Conservation (phyloP, 2,113 vertebrate species). For the Nibea coibor region DNA sequence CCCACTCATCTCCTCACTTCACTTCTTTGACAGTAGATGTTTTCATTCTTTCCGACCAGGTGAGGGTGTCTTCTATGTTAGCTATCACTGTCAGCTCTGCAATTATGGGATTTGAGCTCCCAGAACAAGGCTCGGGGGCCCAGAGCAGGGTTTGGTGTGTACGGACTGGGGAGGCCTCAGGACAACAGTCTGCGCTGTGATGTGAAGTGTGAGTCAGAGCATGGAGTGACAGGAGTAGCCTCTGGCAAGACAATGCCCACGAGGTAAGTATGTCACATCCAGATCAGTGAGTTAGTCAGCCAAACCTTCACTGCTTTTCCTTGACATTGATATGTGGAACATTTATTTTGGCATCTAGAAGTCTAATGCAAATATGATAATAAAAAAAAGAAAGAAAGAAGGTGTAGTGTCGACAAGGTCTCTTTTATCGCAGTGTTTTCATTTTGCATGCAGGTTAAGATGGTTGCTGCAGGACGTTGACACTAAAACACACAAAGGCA, state of each 20-base stretch:
- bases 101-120: conserved; percentile 87
- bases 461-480: conserved; percentile 45
- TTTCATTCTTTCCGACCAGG: conserved; percentile 86
- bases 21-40: conserved; percentile 79
- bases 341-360: conserved; percentile 71
- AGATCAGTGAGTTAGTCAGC: conserved; percentile 64
- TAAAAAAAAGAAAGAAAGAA: conserved; percentile 6
- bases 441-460: conserved; percentile 48
- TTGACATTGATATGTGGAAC: conserved; percentile 63
- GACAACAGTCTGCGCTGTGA: conserved; percentile 61
- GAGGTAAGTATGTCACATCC: conserved; percentile 62
- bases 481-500: conserved; percentile 71
- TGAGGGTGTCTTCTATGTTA: conserved; percentile 80
- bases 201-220: conserved; percentile 78
- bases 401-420: conserved; percentile 25
- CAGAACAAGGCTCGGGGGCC: conserved; percentile 73
- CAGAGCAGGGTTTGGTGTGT: conserved; percentile 62
- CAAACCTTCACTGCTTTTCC: conserved; percentile 54
- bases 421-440: conserved; percentile 50
- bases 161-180: conserved; percentile 53
- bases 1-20: conserved; percentile 61
- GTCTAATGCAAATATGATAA: conserved; percentile 26
- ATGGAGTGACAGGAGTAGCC: conserved; percentile 74
- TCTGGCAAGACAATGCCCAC: conserved; percentile 63
- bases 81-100: conserved; percentile 84